phyloP scores from a whole-genome alignment of 2,113 vertebrate genomes.

The Xiphophorus maculatus region DNA sequence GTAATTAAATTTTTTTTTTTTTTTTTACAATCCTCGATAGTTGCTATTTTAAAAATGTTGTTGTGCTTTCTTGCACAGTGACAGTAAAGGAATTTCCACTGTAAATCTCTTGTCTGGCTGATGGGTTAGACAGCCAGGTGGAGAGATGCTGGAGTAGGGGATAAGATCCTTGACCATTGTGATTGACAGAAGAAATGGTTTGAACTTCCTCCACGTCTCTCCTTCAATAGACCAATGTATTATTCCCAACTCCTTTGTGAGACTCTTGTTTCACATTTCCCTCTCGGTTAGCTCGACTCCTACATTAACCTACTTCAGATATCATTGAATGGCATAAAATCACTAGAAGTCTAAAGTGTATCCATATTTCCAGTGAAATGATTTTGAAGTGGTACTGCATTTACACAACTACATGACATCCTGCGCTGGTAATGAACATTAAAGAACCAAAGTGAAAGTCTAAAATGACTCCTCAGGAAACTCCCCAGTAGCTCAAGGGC shows the following conservation, averaged over 20 bases:
- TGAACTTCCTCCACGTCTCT: no score
- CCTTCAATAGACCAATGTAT: no score
- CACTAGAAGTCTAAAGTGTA: not conserved
- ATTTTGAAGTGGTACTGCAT: not conserved
- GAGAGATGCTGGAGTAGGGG: no score
- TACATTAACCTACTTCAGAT: not conserved
- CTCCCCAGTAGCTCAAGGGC: slow-evolving; percentile 25
- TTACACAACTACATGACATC: not conserved
- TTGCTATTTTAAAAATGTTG: no score
- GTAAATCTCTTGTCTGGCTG: no score
- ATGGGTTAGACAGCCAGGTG: no score
- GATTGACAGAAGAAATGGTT: no score
- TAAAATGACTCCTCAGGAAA: slow-evolving; percentile 19
- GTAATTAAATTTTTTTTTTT: no score
- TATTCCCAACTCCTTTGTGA: not conserved
- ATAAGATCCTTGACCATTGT: no score
- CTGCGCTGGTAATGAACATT: not conserved
- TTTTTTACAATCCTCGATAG: no score
- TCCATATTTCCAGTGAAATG: not conserved
- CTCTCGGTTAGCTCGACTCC: not conserved
- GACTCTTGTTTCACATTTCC: not conserved
- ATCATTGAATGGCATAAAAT: not conserved
- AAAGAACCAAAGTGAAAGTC: slow-evolving; percentile 4
- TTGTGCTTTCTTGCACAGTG: no score
- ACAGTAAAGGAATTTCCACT: no score